Conservation (phyloP, 2,113 vertebrate species). For the Malaclemys terrapin region DNA sequence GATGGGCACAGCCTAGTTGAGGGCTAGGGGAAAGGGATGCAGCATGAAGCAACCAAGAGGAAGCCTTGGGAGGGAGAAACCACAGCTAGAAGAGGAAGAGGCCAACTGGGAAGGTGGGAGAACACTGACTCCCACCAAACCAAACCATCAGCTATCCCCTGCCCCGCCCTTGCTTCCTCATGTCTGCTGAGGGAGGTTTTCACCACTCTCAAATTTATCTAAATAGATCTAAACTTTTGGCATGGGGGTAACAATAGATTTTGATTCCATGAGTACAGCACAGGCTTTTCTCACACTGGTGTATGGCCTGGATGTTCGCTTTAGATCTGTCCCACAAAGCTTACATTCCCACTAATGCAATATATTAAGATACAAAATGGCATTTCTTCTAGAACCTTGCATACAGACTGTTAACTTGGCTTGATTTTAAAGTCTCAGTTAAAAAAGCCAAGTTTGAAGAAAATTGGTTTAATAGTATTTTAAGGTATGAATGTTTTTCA, state of each 20-base stretch:
- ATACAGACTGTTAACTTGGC: neutral
- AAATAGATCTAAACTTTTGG: neutral
- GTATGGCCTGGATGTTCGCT: neutral
- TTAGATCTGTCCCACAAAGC: neutral
- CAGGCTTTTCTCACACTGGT: neutral
- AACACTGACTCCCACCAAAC: neutral
- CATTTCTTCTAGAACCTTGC: neutral
- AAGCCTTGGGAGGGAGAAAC: neutral
- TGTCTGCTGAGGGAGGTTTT: neutral
- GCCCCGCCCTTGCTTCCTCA: neutral
- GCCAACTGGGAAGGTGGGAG: neutral
- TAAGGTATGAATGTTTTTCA: conserved; percentile 27
- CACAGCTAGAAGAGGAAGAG: neutral
- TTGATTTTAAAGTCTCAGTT: neutral
- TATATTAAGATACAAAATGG: neutral
- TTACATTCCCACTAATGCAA: neutral
- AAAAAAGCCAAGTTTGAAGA: neutral
- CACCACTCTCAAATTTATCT: neutral
- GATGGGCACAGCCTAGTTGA: neutral
- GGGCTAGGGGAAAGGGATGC: neutral
- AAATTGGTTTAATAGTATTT: conserved; percentile 12
- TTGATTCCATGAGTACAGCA: neutral
- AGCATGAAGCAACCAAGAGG: accelerated
- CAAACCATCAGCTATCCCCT: neutral
- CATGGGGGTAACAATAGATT: neutral